These are phyloP conservation scores for Melolontha melolontha DNA, from an alignment of 2,888 invertebrate genomes.

Conservation along the genomic window DNA sequence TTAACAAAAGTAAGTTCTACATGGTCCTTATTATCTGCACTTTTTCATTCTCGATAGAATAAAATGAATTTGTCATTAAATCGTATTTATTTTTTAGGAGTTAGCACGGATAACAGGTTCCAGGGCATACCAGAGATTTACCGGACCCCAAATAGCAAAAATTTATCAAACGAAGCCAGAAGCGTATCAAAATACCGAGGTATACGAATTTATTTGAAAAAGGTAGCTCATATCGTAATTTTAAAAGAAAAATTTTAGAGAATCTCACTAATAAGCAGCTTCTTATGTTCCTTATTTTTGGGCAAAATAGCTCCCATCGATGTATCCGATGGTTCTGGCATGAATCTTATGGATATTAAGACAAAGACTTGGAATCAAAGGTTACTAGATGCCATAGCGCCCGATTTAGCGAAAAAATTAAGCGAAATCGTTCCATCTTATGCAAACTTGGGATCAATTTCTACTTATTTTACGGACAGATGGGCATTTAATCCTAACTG, in stretches of 20 bases:
- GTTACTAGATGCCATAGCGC: constrained; percentile 83
- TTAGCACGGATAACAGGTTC: constrained; percentile 87
- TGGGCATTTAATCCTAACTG: constrained; percentile 88
- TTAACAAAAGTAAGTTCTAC: too few species aligned
- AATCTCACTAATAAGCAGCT: constrained; percentile 94
- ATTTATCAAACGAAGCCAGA: constrained; percentile 78
- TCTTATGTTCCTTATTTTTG: constrained; percentile 87
- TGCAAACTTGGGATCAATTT: constrained; percentile 78
- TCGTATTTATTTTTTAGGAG: constrained; percentile 68
- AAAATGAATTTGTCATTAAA: neutral
- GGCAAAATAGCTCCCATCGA: constrained; percentile 93
- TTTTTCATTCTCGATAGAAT: too few species aligned
- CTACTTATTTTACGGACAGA: constrained; percentile 84
- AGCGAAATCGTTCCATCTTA: constrained; percentile 80
- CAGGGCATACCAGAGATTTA: constrained; percentile 89
- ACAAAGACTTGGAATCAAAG: constrained; percentile 80
- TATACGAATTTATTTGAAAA: constrained; percentile 33
- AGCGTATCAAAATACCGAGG: constrained; percentile 81
- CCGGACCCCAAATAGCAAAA: constrained; percentile 94
- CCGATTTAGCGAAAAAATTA: constrained; percentile 79
- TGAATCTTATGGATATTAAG: constrained; percentile 91
- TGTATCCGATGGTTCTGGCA: constrained; percentile 93
- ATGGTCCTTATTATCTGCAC: too few species aligned
- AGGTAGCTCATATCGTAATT: neutral
- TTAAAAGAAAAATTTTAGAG: constrained; percentile 69